phyloP scores from a whole-genome alignment of 2,113 vertebrate species.

The Neodontobutis hainanensis region DNA sequence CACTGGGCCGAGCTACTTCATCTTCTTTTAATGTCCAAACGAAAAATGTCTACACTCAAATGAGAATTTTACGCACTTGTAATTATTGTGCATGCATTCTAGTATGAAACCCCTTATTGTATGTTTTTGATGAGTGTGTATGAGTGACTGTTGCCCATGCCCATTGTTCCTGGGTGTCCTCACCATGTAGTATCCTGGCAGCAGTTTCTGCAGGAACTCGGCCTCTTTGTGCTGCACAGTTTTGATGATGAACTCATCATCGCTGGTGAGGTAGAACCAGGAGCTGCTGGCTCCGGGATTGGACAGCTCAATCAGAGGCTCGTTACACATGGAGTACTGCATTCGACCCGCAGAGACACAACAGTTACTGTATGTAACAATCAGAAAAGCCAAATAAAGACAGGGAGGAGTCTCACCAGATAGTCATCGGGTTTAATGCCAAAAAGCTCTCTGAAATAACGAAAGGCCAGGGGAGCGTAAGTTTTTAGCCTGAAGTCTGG shows the following conservation, averaged over 20 bases:
- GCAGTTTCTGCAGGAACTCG: conserved; percentile 95
- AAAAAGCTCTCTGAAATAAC: conserved; percentile 97
- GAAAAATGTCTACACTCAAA: too few species aligned
- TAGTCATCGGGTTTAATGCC: conserved; percentile 97
- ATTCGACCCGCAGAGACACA: background rate
- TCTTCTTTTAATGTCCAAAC: too few species aligned
- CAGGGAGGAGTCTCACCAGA: conserved; percentile 81
- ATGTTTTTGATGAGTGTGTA: background rate
- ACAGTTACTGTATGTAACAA: too few species aligned
- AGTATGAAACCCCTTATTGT: too few species aligned
- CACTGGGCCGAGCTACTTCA: too few species aligned
- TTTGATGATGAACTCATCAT: conserved; percentile 98
- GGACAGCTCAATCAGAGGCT: conserved; percentile 93
- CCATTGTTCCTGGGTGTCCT: conserved; percentile 39
- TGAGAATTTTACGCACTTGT: too few species aligned
- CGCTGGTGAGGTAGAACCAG: conserved; percentile 96
- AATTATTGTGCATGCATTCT: too few species aligned
- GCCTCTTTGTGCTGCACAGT: conserved; percentile 97
- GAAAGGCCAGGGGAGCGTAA: conserved; percentile 94
- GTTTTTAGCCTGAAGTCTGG: conserved; percentile 97
- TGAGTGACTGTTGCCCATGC: too few species aligned
- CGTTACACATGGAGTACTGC: conserved; percentile 93
- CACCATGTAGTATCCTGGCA: conserved; percentile 98
- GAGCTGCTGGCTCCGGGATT: conserved; percentile 97
- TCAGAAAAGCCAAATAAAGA: too few species aligned